These are phyloP conservation scores for Ptilorrhoa leucosticta DNA, from an alignment of 2,113 vertebrate species.

Conservation along the genomic window DNA sequence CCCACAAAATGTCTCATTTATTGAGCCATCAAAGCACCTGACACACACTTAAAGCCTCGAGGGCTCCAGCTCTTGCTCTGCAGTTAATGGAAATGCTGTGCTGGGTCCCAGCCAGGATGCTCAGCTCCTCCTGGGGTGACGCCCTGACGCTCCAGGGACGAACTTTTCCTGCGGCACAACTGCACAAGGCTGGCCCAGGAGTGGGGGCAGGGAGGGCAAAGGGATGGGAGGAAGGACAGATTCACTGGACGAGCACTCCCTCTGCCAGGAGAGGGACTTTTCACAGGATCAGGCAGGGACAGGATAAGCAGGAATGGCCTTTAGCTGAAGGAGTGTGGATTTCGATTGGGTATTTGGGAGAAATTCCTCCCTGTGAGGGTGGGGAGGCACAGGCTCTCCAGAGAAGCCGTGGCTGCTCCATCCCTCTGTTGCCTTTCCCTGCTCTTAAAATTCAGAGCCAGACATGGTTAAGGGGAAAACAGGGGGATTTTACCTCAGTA, in stretches of 20 bases:
- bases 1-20: background rate
- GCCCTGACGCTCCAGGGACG: background rate
- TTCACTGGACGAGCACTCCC: no score
- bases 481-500: no score
- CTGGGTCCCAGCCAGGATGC: background rate
- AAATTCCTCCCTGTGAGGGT: background rate
- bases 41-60: background rate
- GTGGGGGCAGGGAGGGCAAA: background rate
- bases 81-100: background rate
- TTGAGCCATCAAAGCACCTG: background rate
- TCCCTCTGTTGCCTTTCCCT: no score
- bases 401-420: background rate
- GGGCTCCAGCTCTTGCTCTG: background rate
- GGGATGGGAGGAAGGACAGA: background rate
- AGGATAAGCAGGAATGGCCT: background rate
- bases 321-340: background rate
- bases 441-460: no score
- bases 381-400: fast-evolving
- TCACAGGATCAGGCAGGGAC: background rate
- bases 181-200: background rate
- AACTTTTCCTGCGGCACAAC: background rate
- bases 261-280: background rate
- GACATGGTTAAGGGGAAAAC: no score
- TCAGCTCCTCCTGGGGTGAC: background rate
- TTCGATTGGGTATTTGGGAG: background rate